Evolutionary conservation across 1,140 invertebrate genomes (phyloP), one percentile per base, ranked within the genome.

Genomic region (Ceratina japonica): DNA sequence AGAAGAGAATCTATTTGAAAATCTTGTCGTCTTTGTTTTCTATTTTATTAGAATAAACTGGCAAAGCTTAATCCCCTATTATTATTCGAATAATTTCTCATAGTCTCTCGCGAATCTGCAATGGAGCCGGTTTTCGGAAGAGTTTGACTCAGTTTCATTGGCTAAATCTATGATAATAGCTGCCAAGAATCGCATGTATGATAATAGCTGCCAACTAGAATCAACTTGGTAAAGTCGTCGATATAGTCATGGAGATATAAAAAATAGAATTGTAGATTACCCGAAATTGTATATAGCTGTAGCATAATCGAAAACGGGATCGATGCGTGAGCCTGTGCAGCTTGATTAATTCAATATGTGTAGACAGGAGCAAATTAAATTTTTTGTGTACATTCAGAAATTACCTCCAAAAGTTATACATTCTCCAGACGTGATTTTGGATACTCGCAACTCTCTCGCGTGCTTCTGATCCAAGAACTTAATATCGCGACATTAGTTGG

Each of bases 131-230:
- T 27, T 51, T 59, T 72, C 61, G 70, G 61, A 51, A 58, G 71
- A 66, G 62, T 74, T 74, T 58, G 62, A 58, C 71, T 79, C 70
- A 58, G 71, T 74, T 85, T 81, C 64, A 80, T 61, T 75, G 79
- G 78, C 58, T 65, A 68, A 61, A 84, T 81, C 51, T 44, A 59
- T 59, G 79, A 84, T 66, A 75, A 63, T 83, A 59, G 75, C 77
- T 70, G 83, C 82, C 79, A 85, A 84, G 82, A 81, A 81, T 81
- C 79, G 63, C 74, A 70, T 76, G 59, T 75, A 83, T 69, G 72
- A 84, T 83, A 83, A 76, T 80, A 72, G 66, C 73, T 83, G 72
- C 77, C 83, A 84, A 83, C 77, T 80, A 75, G 74, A 80, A 61
- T 84, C 77, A 66, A 65, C 51, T 31, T 59, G 37, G 31, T n/a